Base-by-base conservation (phyloP, 2,888 invertebrate genomes). In the Alcis repandata region DNA sequence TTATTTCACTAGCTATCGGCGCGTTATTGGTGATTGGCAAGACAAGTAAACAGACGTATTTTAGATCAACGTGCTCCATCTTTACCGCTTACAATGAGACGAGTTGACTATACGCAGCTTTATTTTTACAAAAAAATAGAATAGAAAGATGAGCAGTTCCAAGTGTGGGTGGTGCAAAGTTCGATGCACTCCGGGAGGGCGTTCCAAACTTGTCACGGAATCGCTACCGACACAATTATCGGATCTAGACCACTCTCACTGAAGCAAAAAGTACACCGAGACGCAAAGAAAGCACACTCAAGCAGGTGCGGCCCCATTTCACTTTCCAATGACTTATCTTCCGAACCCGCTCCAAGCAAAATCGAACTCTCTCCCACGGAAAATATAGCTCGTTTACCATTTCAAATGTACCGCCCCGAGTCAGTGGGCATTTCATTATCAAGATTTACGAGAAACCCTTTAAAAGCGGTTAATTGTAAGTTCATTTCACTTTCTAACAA, bases 191-290 rank as follows among this genome's bases (percentile, higher is more conserved):
- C 46, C 83, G 75, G 82, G 82, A 79, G 80, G 82, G 83, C 83
- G 83, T 74, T 76, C 70, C 80, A 76, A 78, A 79, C 83, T 79
- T 87, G 88, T 89, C 90, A 88, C 88, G 86, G 87, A 85, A 76
- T 82, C 81, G 85, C 89, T 88, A 89, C 91, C 90, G 88, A 83
- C 88, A 89, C 89, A 90, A 91, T 91, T 90, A 91, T 87, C 87
- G 84, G 82, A 92, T 89, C 90, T 91, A 91, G 92, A 92, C 89
- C 92, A 92, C 92, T 93, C 92, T 92, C 92, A 89, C 92, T 92
- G 85, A 85, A 85, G 89, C 88, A 91, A 92, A 92, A 91, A 91
- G 91, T 90, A 89, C 86, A 84, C 79, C 86, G 87, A 84, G 87
- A 88, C 84, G 86, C 85, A 89, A 92, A 92, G 92, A 92, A 91